Conservation (phyloP, 2,888 invertebrate species). For the Anthoptus insignis region DNA sequence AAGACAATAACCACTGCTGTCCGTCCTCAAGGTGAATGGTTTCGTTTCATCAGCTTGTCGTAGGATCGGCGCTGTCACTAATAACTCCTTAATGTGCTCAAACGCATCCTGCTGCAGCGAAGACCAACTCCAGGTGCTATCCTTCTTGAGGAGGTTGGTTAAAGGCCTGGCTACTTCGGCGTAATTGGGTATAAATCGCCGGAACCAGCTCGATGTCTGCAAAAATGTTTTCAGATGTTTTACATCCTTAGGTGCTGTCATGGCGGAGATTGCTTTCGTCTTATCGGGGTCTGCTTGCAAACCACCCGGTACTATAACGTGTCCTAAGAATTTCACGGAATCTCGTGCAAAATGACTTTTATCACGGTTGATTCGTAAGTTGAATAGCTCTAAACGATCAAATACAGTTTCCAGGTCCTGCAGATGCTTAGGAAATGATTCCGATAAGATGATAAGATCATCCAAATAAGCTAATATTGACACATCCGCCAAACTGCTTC, state of each 20-base stretch:
- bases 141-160: slow-evolving; percentile 49
- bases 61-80: slow-evolving; percentile 36
- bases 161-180: slow-evolving; percentile 47
- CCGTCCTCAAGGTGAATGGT: slow-evolving; percentile 55
- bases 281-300: slow-evolving; percentile 53
- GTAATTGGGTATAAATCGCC: slow-evolving; percentile 50
- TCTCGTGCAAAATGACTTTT: slow-evolving; percentile 48
- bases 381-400: slow-evolving; percentile 47
- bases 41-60: slow-evolving; percentile 42
- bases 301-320: slow-evolving; percentile 54
- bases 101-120: slow-evolving; percentile 59
- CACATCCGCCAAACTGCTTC: slow-evolving; percentile 35
- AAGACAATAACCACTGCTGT: slow-evolving; percentile 53
- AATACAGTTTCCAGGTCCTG: slow-evolving; percentile 53
- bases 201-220: slow-evolving; percentile 53
- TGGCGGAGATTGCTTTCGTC: slow-evolving; percentile 43
- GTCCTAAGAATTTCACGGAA: slow-evolving; percentile 55
- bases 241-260: slow-evolving; percentile 30
- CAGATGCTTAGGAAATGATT: slow-evolving; percentile 50
- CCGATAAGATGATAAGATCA: slow-evolving; percentile 51
- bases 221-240: slow-evolving; percentile 49
- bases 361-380: slow-evolving; percentile 51
- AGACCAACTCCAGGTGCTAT: slow-evolving; percentile 42
- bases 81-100: slow-evolving; percentile 84
- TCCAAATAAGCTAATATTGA: slow-evolving; percentile 38